Percentiles rank a stretch among this genome's conserved stretches.
These are phyloP conservation scores for Calcarius ornatus DNA, from an alignment of 2,113 vertebrate genomes.

Conservation along the genomic window DNA sequence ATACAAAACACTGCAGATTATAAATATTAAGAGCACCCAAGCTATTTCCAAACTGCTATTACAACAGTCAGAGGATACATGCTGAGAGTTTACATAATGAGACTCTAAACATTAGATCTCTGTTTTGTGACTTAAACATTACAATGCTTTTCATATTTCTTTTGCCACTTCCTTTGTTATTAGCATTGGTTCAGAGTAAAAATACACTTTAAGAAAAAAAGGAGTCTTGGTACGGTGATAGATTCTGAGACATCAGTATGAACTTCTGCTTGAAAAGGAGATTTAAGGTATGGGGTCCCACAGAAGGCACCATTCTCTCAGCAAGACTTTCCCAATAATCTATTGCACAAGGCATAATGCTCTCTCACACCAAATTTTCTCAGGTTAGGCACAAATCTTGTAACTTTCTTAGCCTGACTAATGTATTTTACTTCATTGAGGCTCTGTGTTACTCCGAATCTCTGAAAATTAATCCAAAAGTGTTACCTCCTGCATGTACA, in stretches of 20 bases:
- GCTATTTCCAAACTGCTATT: neutral
- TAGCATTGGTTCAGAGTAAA: neutral
- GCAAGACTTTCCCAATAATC: neutral
- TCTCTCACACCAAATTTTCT: neutral
- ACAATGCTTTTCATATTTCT: neutral
- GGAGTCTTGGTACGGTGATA: neutral
- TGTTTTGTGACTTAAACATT: neutral
- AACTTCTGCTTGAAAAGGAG: neutral
- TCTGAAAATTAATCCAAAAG: neutral
- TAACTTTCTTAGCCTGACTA: neutral
- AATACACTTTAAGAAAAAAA: neutral
- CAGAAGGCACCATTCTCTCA: neutral
- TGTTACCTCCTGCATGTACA: neutral
- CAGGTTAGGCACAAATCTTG: neutral
- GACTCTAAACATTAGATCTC: neutral
- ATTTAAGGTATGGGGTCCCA: neutral
- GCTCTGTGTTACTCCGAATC: neutral
- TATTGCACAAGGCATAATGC: neutral
- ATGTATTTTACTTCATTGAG: neutral
- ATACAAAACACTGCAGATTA: neutral
- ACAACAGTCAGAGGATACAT: neutral
- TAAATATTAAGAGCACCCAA: neutral
- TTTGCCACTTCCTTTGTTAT: neutral
- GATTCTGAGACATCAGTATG: neutral
- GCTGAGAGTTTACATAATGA: neutral